Base-by-base conservation (phyloP, 2,113 vertebrate species). In the Tretioscincus oriximinensis region DNA sequence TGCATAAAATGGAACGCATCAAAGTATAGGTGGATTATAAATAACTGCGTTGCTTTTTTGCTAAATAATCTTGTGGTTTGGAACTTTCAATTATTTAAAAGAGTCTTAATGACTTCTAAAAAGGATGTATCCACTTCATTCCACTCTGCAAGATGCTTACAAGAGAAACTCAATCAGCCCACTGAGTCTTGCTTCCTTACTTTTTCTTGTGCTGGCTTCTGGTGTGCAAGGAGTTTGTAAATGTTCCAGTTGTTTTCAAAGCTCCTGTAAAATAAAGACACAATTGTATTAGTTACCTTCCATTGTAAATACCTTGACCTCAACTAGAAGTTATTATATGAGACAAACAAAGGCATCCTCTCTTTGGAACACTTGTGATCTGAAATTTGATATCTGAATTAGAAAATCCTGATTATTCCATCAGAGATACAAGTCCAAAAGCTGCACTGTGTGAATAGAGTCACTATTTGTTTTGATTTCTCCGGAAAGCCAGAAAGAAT, bases 221-320 rank as follows among this genome's bases (percentile, higher is more conserved):
- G 95, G 89, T 96, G 96, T 0, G 97, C 94, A 26, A 99, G 93
- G 67, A 97, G 93, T 81, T 97, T 98, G 91, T 98, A 99, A 76
- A 97, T 99, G 83, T 96, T 98, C 97, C 95, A 99, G 93, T 99
- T 99, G 93, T 97, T 99, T 89, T 98, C 97, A 87, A 99, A 99
- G 90, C 96, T 99, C 97, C 98, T 99, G 83, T 47, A 90, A 94
- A 68, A 82, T 41, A 66, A 85, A 29, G 80, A 2, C 1, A 18
- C 0, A 66, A 9, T 49, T 47, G 31, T 18, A 61, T 28, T 71
- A 6, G 24, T 68, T 60, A 67, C 18, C 31, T 75, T 81, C 21
- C 11, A 22, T 5, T 4, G 4, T 54, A 28, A 58, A 26, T 49
- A 74, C 65, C n/a, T 31, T 11, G 20, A 26, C 22, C 76, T 26